These are phyloP conservation scores for Corvus hawaiiensis DNA, from an alignment of 2,113 vertebrate genomes.

Conservation along the genomic window DNA sequence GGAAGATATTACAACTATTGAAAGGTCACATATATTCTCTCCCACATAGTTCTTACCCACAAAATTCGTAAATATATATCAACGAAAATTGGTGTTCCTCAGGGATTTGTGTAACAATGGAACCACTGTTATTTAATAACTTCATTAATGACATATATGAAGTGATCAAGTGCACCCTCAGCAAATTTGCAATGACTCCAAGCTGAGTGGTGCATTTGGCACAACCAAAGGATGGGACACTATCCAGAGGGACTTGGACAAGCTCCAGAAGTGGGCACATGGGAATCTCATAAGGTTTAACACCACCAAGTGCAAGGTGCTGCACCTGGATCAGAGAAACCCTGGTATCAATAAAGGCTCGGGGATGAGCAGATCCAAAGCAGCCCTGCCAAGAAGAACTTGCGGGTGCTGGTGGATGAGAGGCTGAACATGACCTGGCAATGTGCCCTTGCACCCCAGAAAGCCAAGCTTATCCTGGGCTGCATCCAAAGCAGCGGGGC, in stretches of 20 bases:
- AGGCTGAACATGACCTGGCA: neutral
- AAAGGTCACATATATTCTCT: neutral
- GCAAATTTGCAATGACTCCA: neutral
- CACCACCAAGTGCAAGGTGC: neutral
- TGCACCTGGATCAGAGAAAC: neutral
- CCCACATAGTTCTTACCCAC: neutral
- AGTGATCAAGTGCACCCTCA: neutral
- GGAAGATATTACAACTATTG: neutral
- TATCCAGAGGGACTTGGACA: neutral
- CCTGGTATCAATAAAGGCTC: neutral
- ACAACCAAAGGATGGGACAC: neutral
- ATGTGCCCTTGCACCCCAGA: fast-evolving
- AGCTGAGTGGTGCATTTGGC: neutral
- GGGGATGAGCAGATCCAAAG: neutral
- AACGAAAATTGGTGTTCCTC: neutral
- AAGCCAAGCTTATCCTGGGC: neutral
- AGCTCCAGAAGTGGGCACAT: neutral
- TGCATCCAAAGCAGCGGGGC: fast-evolving
- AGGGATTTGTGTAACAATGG: neutral
- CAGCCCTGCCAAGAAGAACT: neutral
- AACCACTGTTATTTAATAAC: neutral
- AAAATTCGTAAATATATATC: neutral
- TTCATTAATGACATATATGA: neutral
- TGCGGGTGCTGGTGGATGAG: neutral
- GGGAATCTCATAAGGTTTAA: neutral